Base-by-base conservation (phyloP, 2,113 vertebrate species). In the Sterna hirundo region DNA sequence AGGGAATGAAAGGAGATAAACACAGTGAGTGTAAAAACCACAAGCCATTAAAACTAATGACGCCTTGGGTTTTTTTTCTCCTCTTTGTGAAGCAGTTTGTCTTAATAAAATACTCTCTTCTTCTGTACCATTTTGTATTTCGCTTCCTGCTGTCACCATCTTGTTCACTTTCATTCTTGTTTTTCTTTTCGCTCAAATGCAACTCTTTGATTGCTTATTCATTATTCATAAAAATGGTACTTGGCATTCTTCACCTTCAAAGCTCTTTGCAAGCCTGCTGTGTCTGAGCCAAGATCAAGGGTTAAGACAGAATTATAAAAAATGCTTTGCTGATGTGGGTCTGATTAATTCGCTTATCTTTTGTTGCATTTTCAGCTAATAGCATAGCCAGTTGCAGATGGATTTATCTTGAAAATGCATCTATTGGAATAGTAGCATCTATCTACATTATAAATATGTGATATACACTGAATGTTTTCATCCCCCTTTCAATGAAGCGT, bases 191-290 rank as follows among this genome's bases (percentile, higher is more conserved):
- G 47, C 86, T 93, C 51, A 72, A 90, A 83, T 91, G 62, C 65
- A 70, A n/a, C 94, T 96, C 76, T 94, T 97, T 95, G 77, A 92
- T 92, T 92, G 68, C 93, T 90, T 95, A 82, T 96, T 94, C 88
- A 92, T 96, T 96, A 94, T 97, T 96, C 91, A 94, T 94, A 90
- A 81, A 89, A 96, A 82, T 90, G 32, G 44, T 68, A 47, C 58
- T 94, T 96, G 91, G 62, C 84, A 92, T 85, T 92, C 71, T 94
- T 93, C 86, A 83, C 62, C 86, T 86, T 92, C 81, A 95, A 94
- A 96, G 88, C 79, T 93, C 88, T 93, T 96, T 46, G 58, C 76
- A 83, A 93, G 80, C 94, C 85, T 93, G 69, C 88, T 93, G 72
- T 80, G 79, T 83, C 87, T 90, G 54, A 95, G 87, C 82, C 72